Base-by-base conservation (phyloP, 2,888 invertebrate species). In the Sarcophaga subvicina region DNA sequence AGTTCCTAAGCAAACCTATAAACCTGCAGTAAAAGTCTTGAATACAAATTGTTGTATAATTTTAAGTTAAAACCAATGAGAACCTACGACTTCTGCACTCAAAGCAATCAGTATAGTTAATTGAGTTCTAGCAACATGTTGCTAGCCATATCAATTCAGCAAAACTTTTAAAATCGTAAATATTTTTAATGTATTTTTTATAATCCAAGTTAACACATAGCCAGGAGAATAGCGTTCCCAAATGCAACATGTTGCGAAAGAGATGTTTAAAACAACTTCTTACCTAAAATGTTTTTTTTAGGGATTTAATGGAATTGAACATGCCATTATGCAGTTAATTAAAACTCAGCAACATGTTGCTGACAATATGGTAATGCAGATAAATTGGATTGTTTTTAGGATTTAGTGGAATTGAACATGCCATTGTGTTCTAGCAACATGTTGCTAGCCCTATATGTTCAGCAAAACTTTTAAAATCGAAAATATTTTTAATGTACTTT, bases 231-330 rank as follows among this genome's bases (percentile, higher is more conserved):
- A 22, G 1, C 22, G 22, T 22, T 22, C 22, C 0, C 59, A 37
- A 37, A 4, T 17, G 59, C 4, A 67, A 67, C 45, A 77, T 60
- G 47, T 69, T 77, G 67, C 69, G 4, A 22, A 22, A 5, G n/a
- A 66, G n/a, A 37, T 20, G 27, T 76, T 47, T 22, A 2, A 17
- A 72, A 6, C 0, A 22, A 6, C 6, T 6, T 8, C 8, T 0
- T 6, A 37, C 6, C 6, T 6, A 37, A 37, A 37, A 37, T 0
- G 0, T 37, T 37, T 22, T 37, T 37, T 37, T 8, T 37, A 10
- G 8, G 37, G 2, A 37, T 37, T 10, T 37, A 37, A 37, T 8
- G 8, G 2, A 37, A 37, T 2, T 37, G 8, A 10, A 37, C 37
- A 37, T 37, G 37, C 37, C 10, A 2, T 4, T 10, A 37, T 8